These are phyloP conservation scores for Coranthus polyacanthus DNA, from an alignment of 2,797 vertebrate species.

Conservation along the genomic window DNA sequence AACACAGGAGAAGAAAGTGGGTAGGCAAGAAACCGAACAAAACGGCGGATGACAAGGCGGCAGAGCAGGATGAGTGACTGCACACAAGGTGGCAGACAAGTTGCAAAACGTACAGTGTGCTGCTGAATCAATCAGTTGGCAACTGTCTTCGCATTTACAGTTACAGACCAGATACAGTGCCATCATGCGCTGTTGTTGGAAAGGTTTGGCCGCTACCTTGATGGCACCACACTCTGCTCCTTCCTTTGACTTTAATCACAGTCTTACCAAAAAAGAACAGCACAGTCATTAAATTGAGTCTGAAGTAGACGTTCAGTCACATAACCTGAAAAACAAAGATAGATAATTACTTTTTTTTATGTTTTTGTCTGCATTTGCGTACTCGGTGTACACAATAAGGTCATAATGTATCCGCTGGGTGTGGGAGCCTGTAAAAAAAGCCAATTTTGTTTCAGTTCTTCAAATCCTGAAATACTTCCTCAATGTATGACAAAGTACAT, in stretches of 20 bases:
- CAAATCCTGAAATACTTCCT: constrained; percentile 57
- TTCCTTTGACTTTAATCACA: constrained; percentile 46
- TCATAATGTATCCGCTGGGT: constrained; percentile 34
- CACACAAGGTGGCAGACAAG: constrained; percentile 77
- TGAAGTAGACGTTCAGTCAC: constrained; percentile 41
- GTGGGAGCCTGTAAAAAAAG: constrained; percentile 45
- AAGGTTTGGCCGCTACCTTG: constrained; percentile 14
- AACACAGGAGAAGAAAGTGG: no score
- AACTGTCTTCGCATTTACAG: no score
- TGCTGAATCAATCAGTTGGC: no score
- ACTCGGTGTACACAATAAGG: not conserved
- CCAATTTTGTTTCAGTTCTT: constrained; percentile 69
- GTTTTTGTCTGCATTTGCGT: no score
- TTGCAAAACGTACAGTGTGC: constrained; percentile 27
- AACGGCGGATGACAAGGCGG: constrained; percentile 19
- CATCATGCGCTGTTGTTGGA: no score
- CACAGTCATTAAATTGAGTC: constrained; percentile 39
- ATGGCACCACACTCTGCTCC: constrained; percentile 15
- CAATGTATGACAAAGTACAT: constrained; percentile 15
- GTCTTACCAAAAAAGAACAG: constrained; percentile 25
- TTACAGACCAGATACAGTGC: no score
- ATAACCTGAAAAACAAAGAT: constrained; percentile 26
- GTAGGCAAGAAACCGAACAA: no score
- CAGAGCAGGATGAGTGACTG: constrained; percentile 36
- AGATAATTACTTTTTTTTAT: constrained; percentile 29